phyloP scores from a whole-genome alignment of 2,113 vertebrate species.

The Verasper variegatus region DNA sequence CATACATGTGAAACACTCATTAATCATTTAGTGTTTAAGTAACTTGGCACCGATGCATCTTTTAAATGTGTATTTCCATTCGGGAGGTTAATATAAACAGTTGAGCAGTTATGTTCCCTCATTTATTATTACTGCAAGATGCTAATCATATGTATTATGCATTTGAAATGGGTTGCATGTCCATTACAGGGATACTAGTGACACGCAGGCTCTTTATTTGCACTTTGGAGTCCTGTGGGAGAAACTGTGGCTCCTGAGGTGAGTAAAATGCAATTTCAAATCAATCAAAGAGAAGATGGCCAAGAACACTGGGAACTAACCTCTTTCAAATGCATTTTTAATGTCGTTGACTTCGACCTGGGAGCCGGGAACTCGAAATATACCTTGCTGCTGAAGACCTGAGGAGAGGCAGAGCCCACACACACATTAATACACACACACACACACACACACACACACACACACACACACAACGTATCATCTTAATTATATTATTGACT shows the following conservation, averaged over 20 bases:
- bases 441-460: conserved; percentile 1
- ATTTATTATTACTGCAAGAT: conserved; percentile 31
- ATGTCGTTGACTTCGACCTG: conserved; percentile 99
- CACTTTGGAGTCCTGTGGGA: conserved; percentile 59
- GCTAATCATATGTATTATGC: conserved; percentile 51
- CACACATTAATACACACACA: not conserved
- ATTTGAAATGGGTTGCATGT: conserved; percentile 47
- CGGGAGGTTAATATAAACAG: conserved; percentile 16
- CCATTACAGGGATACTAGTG: conserved; percentile 39
- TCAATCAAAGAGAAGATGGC: conserved; percentile 62
- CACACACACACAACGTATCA: not conserved
- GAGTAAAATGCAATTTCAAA: conserved; percentile 69
- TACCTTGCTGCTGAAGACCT: conserved; percentile 98
- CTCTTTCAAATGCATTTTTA: conserved; percentile 99
- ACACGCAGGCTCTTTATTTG: conserved; percentile 46
- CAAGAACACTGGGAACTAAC: conserved; percentile 76
- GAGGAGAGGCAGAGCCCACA: conserved; percentile 41
- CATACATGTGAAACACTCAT: conserved; percentile 21
- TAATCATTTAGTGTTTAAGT: conserved; percentile 33
- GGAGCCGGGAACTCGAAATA: conserved; percentile 97
- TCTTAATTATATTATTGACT: not conserved
- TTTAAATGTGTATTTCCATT: conserved; percentile 16
- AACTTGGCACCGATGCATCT: conserved; percentile 1
- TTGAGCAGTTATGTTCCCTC: conserved; percentile 29
- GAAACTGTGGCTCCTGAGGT: conserved; percentile 54